phyloP scores from a whole-genome alignment of 1,140 invertebrate species.

The Globodera ellingtonae region DNA sequence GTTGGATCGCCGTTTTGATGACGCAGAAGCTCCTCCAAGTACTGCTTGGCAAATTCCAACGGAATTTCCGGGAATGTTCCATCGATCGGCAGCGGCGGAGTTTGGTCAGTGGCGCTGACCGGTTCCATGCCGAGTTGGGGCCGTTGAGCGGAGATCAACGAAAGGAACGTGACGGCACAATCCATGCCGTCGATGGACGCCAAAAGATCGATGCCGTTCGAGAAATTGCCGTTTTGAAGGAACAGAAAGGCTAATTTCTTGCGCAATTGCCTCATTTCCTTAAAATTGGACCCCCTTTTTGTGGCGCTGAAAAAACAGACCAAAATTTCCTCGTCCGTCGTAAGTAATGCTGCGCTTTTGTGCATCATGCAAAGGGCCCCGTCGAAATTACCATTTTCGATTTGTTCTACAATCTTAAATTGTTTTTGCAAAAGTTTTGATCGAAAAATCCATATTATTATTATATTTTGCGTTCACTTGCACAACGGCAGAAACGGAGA shows the following conservation, averaged over 20 bases:
- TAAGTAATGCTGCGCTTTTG: neutral
- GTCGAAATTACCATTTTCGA: neutral
- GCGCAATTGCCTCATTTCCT: conserved; percentile 10
- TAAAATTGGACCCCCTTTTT: neutral
- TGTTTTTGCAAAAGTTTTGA: neutral
- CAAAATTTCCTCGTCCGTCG: neutral
- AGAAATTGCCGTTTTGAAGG: conserved; percentile 13
- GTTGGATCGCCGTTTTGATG: neutral
- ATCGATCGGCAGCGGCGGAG: neutral
- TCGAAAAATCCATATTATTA: too few relatives aligned
- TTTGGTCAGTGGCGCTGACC: neutral
- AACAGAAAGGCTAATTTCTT: conserved; percentile 14
- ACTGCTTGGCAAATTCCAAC: neutral
- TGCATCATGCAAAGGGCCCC: neutral
- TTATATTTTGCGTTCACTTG: neutral
- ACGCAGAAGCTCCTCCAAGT: neutral
- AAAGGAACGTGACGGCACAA: conserved; percentile 3
- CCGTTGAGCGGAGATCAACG: conserved; percentile 10
- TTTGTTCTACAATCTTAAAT: conserved; percentile 9
- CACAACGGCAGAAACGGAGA: neutral
- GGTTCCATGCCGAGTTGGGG: neutral
- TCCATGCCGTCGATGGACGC: neutral
- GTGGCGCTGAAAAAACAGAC: neutral
- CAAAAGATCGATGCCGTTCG: conserved; percentile 13
- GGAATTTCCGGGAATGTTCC: neutral